These are phyloP conservation scores for Cricetomys ansorgei DNA, from an alignment of 2,113 vertebrate species.

Conservation along the genomic window DNA sequence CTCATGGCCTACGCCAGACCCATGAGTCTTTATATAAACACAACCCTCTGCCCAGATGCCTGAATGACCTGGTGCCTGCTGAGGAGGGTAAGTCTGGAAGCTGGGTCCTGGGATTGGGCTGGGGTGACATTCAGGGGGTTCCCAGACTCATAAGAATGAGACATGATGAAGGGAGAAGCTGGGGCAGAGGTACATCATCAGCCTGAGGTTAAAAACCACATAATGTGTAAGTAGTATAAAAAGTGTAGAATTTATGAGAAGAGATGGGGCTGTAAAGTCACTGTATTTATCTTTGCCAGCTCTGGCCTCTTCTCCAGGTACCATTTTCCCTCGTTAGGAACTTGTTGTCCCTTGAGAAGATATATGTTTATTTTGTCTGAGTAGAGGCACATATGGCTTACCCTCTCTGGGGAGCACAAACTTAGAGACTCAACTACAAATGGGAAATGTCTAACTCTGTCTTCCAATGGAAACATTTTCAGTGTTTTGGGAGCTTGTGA, in stretches of 20 bases:
- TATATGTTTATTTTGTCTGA: not conserved
- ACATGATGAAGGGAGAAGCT: not conserved
- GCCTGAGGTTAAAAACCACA: not conserved
- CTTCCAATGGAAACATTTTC: not conserved
- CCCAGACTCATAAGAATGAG: not conserved
- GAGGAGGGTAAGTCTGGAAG: conserved; percentile 68
- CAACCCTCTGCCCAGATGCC: conserved; percentile 5
- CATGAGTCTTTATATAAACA: conserved; percentile 70
- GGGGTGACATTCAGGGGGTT: not conserved
- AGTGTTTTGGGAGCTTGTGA: not conserved
- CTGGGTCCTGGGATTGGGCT: conserved; percentile 2
- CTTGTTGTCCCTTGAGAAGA: not conserved
- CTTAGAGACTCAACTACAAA: not conserved
- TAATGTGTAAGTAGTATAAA: not conserved
- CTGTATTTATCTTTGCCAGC: not conserved
- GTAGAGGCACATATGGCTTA: not conserved
- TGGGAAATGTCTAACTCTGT: not conserved
- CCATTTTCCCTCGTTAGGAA: not conserved
- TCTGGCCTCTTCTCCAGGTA: not conserved
- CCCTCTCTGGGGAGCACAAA: not conserved
- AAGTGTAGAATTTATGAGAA: not conserved
- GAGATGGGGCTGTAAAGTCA: not conserved
- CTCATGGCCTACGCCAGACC: conserved; percentile 64
- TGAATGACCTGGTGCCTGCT: conserved; percentile 55
- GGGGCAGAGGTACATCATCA: not conserved